Conservation (phyloP, 2,113 vertebrate genomes). For the Rhinogobius similis region DNA sequence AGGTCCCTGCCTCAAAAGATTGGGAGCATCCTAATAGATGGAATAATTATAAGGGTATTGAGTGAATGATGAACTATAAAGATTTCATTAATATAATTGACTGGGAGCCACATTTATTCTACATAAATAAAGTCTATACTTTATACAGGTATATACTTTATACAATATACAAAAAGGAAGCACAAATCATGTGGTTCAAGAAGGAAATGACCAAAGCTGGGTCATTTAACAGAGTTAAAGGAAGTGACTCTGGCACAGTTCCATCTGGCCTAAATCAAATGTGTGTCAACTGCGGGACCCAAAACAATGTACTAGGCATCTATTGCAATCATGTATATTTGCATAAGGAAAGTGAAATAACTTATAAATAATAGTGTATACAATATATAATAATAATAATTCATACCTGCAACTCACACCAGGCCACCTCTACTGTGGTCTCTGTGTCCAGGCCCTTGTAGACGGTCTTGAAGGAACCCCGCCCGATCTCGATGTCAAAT, state of each 20-base stretch:
- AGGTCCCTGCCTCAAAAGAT: too few relatives aligned
- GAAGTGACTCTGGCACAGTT: conserved; percentile 21
- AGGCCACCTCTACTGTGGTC: conserved; percentile 97
- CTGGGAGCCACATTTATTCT: neutral
- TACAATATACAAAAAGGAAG: neutral
- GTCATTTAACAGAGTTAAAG: conserved; percentile 27
- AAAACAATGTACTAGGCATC: neutral
- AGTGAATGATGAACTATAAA: neutral
- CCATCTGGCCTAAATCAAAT: neutral
- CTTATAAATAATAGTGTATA: neutral
- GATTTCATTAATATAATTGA: neutral
- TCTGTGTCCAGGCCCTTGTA: conserved; percentile 98
- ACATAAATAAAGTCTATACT: conserved; percentile 4
- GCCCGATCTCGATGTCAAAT: conserved; percentile 97
- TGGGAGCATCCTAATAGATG: too few relatives aligned
- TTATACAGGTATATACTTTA: neutral
- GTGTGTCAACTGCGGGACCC: neutral
- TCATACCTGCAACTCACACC: conserved; percentile 97
- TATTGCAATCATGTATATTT: neutral
- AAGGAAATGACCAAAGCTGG: conserved; percentile 22
- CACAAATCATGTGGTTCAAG: conserved; percentile 23
- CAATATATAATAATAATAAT: too few relatives aligned
- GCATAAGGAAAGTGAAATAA: neutral
- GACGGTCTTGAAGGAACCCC: conserved; percentile 97
- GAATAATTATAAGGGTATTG: too few relatives aligned